Evolutionary conservation across 1,140 invertebrate genomes (phyloP).

Genomic region (Drosophila mojavensis): DNA sequence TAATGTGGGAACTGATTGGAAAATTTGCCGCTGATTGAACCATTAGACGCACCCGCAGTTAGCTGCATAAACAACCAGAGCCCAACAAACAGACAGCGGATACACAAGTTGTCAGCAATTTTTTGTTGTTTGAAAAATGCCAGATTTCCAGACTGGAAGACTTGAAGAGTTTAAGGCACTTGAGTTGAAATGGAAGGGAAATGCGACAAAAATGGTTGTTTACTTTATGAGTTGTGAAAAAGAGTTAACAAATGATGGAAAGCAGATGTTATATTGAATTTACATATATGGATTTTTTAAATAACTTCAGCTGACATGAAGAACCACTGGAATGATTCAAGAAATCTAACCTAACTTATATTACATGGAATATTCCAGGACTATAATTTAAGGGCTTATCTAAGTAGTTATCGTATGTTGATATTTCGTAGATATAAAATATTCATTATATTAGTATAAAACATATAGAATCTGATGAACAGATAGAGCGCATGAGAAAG

Average conservation of each 20-base stretch:
- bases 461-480: too few species aligned
- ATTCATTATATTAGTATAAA: too few species aligned
- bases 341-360: too few species aligned
- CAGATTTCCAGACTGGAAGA: constrained; percentile 13
- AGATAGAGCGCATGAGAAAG: too few species aligned
- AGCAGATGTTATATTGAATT: not conserved
- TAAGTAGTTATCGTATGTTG: too few species aligned
- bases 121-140: constrained; percentile 5
- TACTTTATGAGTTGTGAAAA: not conserved
- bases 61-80: constrained; percentile 1
- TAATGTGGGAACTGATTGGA: constrained; percentile 73
- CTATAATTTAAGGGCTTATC: too few species aligned
- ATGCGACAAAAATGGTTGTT: constrained; percentile 17
- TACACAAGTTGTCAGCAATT: constrained; percentile 56
- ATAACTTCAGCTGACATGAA: not conserved
- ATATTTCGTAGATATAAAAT: too few species aligned
- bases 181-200: constrained; percentile 22
- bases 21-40: constrained; percentile 69
- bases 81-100: not conserved
- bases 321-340: too few species aligned
- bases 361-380: too few species aligned
- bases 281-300: too few species aligned
- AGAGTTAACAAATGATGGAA: constrained; percentile 1
- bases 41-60: constrained; percentile 46
- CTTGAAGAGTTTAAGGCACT: constrained; percentile 37